Base-by-base conservation (phyloP, 1,140 invertebrate genomes). In the Leptopilina clavipes region DNA sequence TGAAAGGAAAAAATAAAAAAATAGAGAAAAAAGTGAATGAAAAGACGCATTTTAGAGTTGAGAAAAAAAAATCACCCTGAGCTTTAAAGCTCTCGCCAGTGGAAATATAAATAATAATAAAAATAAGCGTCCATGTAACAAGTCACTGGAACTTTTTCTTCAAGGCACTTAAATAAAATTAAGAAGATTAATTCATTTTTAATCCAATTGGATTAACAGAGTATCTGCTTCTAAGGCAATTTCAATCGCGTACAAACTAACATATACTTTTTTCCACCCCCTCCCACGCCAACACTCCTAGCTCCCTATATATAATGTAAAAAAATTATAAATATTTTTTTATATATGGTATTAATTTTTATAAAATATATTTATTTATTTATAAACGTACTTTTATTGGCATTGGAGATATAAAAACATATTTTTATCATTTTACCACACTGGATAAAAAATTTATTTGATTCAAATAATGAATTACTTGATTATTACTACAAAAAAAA, bases 171-270 rank as follows among this genome's bases (percentile, higher is more conserved):
- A 75, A 84, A 85, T 84, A 82, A 75, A 84, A 83, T 80, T 82
- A 84, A 81, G 81, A 81, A 81, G 77, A 78, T 77, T 81, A 84
- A 82, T 84, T 82, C 80, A 75, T 70, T 44, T 74, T 79, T 82
- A 83, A 85, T 84, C 78, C 77, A 54, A 40, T 40, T 14, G 56
- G 56, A 76, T 82, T 84, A 82, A 84, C 83, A 82, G 79, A 82
- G 79, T 80, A 84, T 80, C 80, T 71, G 76, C 74, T 37, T 75
- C 44, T 77, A 44, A 70, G 78, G 78, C 70, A 74, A 40, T 18
- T 70, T 80, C 81, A 79, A 80, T 22, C 19, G 19, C 12, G 1
- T 3, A 12, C 1, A 52, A 52, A 8, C 2, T 52, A 7, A 52
- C 25, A 31, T 31, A 31, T 31, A 31, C 25, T 5, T 31, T 31